Evolutionary conservation across 2,797 vertebrate genomes (phyloP).

Genomic region (Telmatherina bonti): DNA sequence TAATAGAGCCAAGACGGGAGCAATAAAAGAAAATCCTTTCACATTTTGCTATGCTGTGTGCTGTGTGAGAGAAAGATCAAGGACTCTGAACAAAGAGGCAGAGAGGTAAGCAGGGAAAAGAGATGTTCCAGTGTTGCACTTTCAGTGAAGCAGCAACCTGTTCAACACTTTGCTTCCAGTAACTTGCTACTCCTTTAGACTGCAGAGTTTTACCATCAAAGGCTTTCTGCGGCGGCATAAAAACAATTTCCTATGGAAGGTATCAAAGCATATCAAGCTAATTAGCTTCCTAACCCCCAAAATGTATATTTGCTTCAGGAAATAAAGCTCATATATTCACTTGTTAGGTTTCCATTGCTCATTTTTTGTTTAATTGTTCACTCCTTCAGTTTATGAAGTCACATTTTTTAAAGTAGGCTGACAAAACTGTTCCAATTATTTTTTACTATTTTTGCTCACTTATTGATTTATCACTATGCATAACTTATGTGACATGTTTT

Average conservation of each 20-base stretch:
- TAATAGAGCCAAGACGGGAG: constrained; percentile 25
- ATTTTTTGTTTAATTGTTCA: constrained; percentile 27
- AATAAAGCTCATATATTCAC: constrained; percentile 14
- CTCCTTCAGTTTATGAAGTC: constrained; percentile 13
- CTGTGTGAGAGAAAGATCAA: constrained; percentile 44
- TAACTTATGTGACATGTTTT: background rate
- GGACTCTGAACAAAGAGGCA: constrained; percentile 49
- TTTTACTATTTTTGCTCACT: background rate
- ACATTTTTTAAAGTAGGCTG: constrained; percentile 1
- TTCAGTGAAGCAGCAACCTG: constrained; percentile 44
- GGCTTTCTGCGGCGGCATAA: constrained; percentile 33
- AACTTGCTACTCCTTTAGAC: constrained; percentile 35
- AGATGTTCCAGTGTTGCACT: constrained; percentile 46
- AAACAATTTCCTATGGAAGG: constrained; percentile 38
- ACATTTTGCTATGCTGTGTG: constrained; percentile 41
- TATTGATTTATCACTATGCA: background rate
- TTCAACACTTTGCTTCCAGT: constrained; percentile 48
- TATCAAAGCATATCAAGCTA: constrained; percentile 51
- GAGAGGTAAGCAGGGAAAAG: constrained; percentile 26
- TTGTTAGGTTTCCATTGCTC: constrained; percentile 32
- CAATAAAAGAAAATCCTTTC: constrained; percentile 14
- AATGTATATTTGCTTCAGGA: constrained; percentile 38
- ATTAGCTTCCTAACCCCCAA: constrained; percentile 44
- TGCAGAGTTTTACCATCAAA: constrained; percentile 54
- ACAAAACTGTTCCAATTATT: background rate